Percentiles rank a stretch among this genome's conserved stretches.
Conservation (phyloP, 1,140 invertebrate genomes). For the Papilio polyxenes region DNA sequence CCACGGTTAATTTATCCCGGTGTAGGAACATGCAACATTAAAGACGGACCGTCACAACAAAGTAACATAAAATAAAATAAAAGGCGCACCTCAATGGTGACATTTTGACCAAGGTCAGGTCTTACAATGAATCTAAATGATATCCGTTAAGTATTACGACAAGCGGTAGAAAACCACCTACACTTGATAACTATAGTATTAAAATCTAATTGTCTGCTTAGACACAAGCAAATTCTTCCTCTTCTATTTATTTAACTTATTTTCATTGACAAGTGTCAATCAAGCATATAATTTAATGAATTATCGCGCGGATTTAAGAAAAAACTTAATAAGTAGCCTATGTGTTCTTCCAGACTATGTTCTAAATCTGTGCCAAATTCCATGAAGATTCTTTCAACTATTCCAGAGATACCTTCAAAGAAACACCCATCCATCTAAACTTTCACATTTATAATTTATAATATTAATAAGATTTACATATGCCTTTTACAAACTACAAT, state of each 20-base stretch:
- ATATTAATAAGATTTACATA: too few species aligned
- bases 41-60: not conserved
- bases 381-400: too few species aligned
- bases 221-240: not conserved
- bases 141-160: not conserved
- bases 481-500: too few species aligned
- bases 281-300: too few species aligned
- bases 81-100: not conserved
- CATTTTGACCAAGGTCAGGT: conserved; percentile 19
- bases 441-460: too few species aligned
- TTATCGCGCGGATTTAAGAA: too few species aligned
- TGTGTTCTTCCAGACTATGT: too few species aligned
- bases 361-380: too few species aligned
- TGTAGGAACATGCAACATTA: conserved; percentile 1
- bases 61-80: not conserved
- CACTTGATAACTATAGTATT: conserved; percentile 1
- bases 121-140: not conserved
- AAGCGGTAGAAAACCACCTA: not conserved
- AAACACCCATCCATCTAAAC: too few species aligned
- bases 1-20: not conserved
- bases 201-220: not conserved
- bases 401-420: too few species aligned
- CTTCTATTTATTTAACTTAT: not conserved
- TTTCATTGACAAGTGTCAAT: not conserved
- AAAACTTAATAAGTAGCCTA: too few species aligned